A percentile compares a stretch with the other conserved stretches of the same genome.
Conservation (phyloP, 1,140 invertebrate genomes). For the Bombus picipes region DNA sequence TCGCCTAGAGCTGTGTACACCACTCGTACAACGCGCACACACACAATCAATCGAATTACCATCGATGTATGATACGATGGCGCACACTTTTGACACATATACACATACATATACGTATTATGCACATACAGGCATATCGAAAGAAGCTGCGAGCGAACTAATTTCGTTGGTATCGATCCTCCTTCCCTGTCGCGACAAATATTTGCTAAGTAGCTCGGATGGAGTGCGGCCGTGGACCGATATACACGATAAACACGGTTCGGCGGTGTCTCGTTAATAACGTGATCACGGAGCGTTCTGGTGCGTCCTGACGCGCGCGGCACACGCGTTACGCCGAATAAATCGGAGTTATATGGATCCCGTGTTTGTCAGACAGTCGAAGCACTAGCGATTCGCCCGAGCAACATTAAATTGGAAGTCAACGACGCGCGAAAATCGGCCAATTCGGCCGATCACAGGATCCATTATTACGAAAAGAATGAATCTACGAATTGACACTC, state of each 20-base stretch:
- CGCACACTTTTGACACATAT: neutral
- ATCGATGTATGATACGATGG: neutral
- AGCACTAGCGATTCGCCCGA: constrained; percentile 42
- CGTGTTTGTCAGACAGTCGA: constrained; percentile 32
- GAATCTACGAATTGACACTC: neutral
- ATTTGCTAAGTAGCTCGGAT: constrained; percentile 31
- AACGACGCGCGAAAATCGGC: constrained; percentile 24
- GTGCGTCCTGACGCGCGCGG: neutral
- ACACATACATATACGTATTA: too few relatives aligned
- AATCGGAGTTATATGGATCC: constrained; percentile 18
- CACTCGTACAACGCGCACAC: neutral
- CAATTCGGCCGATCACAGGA: neutral
- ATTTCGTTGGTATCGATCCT: constrained; percentile 39
- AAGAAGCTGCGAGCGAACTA: constrained; percentile 8
- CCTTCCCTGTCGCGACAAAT: constrained; percentile 22
- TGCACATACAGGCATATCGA: neutral
- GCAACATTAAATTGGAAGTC: constrained; percentile 51
- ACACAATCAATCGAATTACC: neutral
- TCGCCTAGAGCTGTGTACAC: neutral
- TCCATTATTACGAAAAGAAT: neutral
- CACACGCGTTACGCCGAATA: constrained; percentile 34
- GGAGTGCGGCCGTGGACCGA: neutral
- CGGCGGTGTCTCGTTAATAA: constrained; percentile 32
- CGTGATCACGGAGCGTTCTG: constrained; percentile 16
- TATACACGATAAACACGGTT: constrained; percentile 13